Base-by-base conservation (phyloP, 1,140 invertebrate genomes). In the Cydia strobilella region DNA sequence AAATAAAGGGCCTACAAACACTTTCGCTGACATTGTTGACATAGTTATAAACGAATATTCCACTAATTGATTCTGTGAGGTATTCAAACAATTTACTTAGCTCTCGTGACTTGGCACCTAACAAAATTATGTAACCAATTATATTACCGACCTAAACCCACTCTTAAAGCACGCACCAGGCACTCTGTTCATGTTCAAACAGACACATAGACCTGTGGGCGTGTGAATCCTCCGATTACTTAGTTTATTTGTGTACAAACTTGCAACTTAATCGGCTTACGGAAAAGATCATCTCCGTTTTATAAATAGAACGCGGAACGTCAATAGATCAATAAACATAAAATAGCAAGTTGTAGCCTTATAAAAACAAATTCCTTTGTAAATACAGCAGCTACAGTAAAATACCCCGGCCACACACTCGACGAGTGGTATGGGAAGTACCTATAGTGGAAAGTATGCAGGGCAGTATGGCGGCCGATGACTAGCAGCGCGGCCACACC, bases 201-300 rank as follows among this genome's bases (percentile, higher is more conserved):
- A 69, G 65, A 69, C 42, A 69, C 27, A 69, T n/a, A 69, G 27
- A 69, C 35, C 65, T 69, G 1, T 6, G 65, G 65, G 65, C 18
- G 65, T 69, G 5, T 69, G 65, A 35, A 69, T 31, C 65, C 35
- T 18, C 65, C 7, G 65, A 69, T 39, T 42, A 69, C 65, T 69
- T 69, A 69, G n/a, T 69, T 69, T 69, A 69, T 69, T 69, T 69
- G 65, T 69, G n/a, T 69, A 69, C 65, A 69, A 31, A 35, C 65
- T 69, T 35, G 31, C 65, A 42, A 18, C n/a, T n/a, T n/a, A 69
- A 69, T 69, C 31, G 65, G n/a, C 65, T 69, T 69, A 35, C 65
- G 65, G 35, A 10, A 7, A 18, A 35, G 31, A 35, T 69, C 31
- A 10, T 39, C 31, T 39, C 31, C 65, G 18, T 39, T 23, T 9